Evolutionary conservation across 2,113 vertebrate genomes (phyloP).

Genomic region (Corythoichthys haematopterus): DNA sequence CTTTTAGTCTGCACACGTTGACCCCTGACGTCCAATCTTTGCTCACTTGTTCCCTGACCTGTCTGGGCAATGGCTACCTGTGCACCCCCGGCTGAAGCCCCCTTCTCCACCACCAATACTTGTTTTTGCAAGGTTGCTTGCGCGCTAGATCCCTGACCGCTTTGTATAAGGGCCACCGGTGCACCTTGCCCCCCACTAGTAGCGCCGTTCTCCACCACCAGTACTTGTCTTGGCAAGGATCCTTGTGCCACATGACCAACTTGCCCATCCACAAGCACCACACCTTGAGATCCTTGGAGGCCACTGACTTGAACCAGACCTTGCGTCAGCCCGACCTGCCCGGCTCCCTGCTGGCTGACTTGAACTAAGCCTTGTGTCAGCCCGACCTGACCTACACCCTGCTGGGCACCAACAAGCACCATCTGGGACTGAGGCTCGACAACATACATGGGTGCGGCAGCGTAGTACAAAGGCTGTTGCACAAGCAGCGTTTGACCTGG

Average conservation of each 20-base stretch:
- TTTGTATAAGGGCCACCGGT: slow-evolving; percentile 18
- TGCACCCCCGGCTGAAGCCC: slow-evolving; percentile 21
- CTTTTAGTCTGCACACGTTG: slow-evolving; percentile 26
- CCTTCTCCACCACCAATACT: slow-evolving; percentile 45
- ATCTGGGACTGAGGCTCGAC: slow-evolving; percentile 61
- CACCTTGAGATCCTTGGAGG: slow-evolving; percentile 51
- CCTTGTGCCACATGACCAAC: slow-evolving; percentile 28
- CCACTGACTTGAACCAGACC: slow-evolving; percentile 59
- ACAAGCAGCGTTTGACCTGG: slow-evolving; percentile 62
- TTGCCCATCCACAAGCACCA: slow-evolving; percentile 60
- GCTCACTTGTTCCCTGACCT: slow-evolving; percentile 12
- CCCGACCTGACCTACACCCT: slow-evolving; percentile 57
- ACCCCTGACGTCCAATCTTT: slow-evolving; percentile 27
- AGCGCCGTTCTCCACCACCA: slow-evolving; percentile 47
- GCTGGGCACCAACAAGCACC: slow-evolving; percentile 54
- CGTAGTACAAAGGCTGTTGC: slow-evolving; percentile 70
- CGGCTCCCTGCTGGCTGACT: slow-evolving; percentile 59
- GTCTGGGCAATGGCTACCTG: slow-evolving; percentile 18
- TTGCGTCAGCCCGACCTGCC: slow-evolving; percentile 62
- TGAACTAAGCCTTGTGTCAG: slow-evolving; percentile 76
- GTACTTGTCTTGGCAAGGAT: slow-evolving; percentile 36
- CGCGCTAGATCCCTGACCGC: slow-evolving; percentile 7
- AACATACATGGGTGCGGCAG: slow-evolving; percentile 66
- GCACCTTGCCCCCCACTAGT: slow-evolving; percentile 4
- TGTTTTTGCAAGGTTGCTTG: slow-evolving; percentile 32